These are phyloP conservation scores for Pterocles burchelli DNA, from an alignment of 2,113 vertebrate species.

Conservation along the genomic window DNA sequence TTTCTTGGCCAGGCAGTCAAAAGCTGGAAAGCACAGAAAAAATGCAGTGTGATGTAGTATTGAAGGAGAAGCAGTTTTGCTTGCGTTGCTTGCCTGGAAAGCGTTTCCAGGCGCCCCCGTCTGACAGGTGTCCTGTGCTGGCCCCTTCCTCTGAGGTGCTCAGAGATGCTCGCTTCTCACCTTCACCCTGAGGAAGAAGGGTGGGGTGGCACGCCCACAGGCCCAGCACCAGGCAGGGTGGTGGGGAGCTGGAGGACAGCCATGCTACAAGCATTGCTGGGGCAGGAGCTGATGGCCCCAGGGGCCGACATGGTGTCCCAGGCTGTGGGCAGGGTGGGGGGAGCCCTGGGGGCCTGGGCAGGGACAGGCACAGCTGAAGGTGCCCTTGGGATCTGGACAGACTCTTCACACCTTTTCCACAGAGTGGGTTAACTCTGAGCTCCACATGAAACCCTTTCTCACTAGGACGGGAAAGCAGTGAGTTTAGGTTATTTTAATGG, in stretches of 20 bases:
- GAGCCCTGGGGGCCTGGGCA: neutral
- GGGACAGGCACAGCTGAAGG: neutral
- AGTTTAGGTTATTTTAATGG: neutral
- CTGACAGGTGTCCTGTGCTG: neutral
- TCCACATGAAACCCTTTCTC: neutral
- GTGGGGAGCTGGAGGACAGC: neutral
- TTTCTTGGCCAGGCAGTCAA: neutral
- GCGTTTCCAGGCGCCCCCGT: neutral
- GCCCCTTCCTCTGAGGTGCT: neutral
- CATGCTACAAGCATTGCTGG: neutral
- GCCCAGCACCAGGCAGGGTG: accelerated
- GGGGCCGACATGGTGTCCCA: neutral
- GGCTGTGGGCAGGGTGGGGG: neutral
- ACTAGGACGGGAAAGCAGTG: neutral
- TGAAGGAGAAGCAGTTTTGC: neutral
- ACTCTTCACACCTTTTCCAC: neutral
- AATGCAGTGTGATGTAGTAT: accelerated
- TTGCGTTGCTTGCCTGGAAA: neutral
- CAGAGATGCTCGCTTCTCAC: neutral
- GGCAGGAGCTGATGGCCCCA: accelerated
- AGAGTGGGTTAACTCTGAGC: neutral
- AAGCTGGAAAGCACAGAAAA: neutral
- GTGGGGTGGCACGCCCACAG: accelerated
- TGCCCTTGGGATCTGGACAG: accelerated
- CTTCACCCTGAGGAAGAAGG: neutral